These are phyloP conservation scores for Tipula confusa DNA, from an alignment of 2,888 invertebrate genomes.

Conservation along the genomic window DNA sequence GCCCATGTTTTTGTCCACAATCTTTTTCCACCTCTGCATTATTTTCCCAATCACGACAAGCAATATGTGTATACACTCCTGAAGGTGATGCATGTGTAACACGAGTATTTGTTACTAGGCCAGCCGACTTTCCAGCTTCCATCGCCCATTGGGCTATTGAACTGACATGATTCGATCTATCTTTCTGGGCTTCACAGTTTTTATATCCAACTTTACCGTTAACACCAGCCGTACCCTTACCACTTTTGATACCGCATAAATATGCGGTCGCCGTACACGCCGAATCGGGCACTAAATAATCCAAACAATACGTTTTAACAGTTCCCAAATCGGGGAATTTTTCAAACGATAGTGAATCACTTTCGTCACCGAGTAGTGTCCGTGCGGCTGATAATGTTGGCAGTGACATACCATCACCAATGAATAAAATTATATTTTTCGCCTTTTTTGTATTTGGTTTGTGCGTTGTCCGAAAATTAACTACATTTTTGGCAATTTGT, in stretches of 20 bases:
- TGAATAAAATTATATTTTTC: slow-evolving; percentile 74
- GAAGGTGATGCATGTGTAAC: slow-evolving; percentile 78
- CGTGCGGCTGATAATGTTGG: slow-evolving; percentile 75
- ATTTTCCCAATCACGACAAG: slow-evolving; percentile 68
- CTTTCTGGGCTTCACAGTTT: slow-evolving; percentile 59
- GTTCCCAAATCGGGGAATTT: slow-evolving; percentile 69
- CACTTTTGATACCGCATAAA: slow-evolving; percentile 72
- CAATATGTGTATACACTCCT: slow-evolving; percentile 59
- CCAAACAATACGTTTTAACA: slow-evolving; percentile 73
- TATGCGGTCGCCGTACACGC: slow-evolving; percentile 80
- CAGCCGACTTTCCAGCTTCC: slow-evolving; percentile 58
- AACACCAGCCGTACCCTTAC: slow-evolving; percentile 70
- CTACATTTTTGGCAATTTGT: slow-evolving; percentile 39
- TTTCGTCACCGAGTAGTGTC: slow-evolving; percentile 72
- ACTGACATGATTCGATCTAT: slow-evolving; percentile 56
- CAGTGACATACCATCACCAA: slow-evolving; percentile 86
- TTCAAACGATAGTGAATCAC: slow-evolving; percentile 66
- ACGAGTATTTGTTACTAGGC: slow-evolving; percentile 70
- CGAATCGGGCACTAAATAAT: slow-evolving; percentile 73
- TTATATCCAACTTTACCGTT: slow-evolving; percentile 60
- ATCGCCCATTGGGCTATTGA: slow-evolving; percentile 72
- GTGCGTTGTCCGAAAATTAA: slow-evolving; percentile 43
- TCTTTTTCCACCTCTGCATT: slow-evolving; percentile 55
- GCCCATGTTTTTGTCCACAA: slow-evolving; percentile 49
- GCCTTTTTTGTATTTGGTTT: slow-evolving; percentile 52